Evolutionary conservation across 2,888 invertebrate species (phyloP).

Genomic region (Ctenicera cuprea): DNA sequence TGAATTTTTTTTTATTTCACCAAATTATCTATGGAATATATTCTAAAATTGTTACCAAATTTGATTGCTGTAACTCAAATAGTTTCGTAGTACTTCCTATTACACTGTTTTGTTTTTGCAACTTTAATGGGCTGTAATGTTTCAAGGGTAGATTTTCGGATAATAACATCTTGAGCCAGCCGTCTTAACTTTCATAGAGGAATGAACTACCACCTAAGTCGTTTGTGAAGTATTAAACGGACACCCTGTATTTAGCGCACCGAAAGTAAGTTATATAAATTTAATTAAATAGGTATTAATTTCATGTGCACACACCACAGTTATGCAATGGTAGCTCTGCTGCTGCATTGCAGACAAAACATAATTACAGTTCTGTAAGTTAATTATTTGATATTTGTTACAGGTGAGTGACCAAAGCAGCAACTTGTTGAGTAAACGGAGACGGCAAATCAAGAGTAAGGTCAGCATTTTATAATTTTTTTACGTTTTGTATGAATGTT

Average conservation of each 20-base stretch:
- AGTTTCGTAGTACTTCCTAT: too few relatives aligned
- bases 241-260: constrained; percentile 7
- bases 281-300: constrained; percentile 26
- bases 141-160: too few relatives aligned
- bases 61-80: too few relatives aligned
- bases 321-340: constrained; percentile 24
- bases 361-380: constrained; percentile 54
- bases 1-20: too few relatives aligned
- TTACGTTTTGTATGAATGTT: constrained; percentile 14
- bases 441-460: constrained; percentile 45
- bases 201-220: too few relatives aligned
- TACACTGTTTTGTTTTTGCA: too few relatives aligned
- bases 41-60: too few relatives aligned
- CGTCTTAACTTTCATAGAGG: too few relatives aligned
- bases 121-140: too few relatives aligned
- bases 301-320: constrained; percentile 1
- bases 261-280: constrained; percentile 33
- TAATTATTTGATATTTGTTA: constrained; percentile 57
- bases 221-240: too few relatives aligned
- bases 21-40: too few relatives aligned
- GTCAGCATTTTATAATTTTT: constrained; percentile 17
- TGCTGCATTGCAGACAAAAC: constrained; percentile 49
- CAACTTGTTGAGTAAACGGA: constrained; percentile 44
- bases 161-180: too few relatives aligned
- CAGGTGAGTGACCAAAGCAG: constrained; percentile 55